Evolutionary conservation across 1,140 invertebrate species (phyloP).

Genomic region (Drosophila sp.): DNA sequence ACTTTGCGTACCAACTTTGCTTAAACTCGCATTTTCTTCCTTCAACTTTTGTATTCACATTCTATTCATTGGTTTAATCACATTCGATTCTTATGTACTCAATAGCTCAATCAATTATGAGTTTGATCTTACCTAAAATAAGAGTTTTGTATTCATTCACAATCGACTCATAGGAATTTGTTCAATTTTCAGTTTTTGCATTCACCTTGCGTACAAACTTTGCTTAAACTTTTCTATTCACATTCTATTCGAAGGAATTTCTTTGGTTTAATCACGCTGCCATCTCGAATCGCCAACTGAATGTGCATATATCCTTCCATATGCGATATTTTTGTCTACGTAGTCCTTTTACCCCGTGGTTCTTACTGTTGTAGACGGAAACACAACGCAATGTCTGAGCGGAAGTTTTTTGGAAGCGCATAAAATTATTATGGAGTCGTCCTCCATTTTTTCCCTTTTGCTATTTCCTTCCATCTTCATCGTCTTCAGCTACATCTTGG

Average conservation of each 20-base stretch:
- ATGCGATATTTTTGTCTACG: constrained; percentile 48
- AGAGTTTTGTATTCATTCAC: too few species aligned
- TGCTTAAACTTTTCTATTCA: too few species aligned
- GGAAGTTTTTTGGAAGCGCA: constrained; percentile 81
- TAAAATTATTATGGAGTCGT: constrained; percentile 81
- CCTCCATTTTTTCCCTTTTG: constrained; percentile 40
- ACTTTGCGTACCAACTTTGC: too few species aligned
- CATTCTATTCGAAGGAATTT: too few species aligned
- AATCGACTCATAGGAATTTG: too few species aligned
- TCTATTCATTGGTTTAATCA: background rate
- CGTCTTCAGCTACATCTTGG: background rate
- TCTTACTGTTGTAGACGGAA: constrained; percentile 54
- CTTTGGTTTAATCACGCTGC: constrained; percentile 11
- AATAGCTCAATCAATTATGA: too few species aligned
- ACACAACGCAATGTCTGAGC: constrained; percentile 76
- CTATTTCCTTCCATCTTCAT: background rate
- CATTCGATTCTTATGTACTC: background rate
- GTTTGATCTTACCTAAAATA: too few species aligned
- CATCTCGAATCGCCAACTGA: constrained; percentile 8
- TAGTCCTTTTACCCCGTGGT: constrained; percentile 14
- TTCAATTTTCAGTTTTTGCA: too few species aligned
- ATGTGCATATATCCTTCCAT: constrained; percentile 33
- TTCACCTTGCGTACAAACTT: too few species aligned
- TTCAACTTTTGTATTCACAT: too few species aligned
- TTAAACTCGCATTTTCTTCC: too few species aligned